phyloP scores from a whole-genome alignment of 2,113 vertebrate genomes.

The Seriola dumerili region DNA sequence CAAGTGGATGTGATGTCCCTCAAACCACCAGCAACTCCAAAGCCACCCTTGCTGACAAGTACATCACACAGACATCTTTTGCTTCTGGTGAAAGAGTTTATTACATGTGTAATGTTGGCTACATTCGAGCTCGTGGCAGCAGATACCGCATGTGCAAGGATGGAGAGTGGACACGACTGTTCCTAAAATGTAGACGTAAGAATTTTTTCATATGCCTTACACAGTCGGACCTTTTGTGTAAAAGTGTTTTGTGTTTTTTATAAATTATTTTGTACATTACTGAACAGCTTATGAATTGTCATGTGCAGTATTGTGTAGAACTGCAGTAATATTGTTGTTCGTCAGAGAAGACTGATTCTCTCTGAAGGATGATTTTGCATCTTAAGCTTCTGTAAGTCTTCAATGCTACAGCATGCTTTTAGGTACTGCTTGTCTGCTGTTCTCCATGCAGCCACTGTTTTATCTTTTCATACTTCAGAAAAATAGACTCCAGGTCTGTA shows the following conservation, averaged over 20 bases:
- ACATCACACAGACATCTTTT: constrained; percentile 36
- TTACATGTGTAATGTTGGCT: constrained; percentile 63
- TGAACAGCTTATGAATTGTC: neutral
- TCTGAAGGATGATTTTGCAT: too few relatives aligned
- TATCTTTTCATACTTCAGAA: too few relatives aligned
- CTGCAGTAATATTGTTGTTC: too few relatives aligned
- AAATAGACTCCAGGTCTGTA: too few relatives aligned
- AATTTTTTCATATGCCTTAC: neutral
- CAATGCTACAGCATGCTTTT: too few relatives aligned
- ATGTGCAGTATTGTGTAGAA: too few relatives aligned
- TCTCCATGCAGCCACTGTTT: too few relatives aligned
- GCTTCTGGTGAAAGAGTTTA: constrained; percentile 36
- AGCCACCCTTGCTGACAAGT: constrained; percentile 38
- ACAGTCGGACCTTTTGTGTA: neutral
- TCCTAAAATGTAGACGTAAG: constrained; percentile 69
- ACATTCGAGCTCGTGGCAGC: constrained; percentile 35
- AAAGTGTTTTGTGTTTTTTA: neutral
- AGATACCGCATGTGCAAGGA: constrained; percentile 35
- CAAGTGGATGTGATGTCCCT: constrained; percentile 56
- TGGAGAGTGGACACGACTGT: constrained; percentile 61
- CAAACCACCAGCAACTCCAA: neutral
- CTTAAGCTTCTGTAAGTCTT: too few relatives aligned
- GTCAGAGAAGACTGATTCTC: too few relatives aligned
- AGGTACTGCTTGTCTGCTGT: too few relatives aligned
- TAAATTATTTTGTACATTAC: neutral